A percentile compares a stretch with the other conserved stretches of the same genome.
Evolutionary conservation across 2,888 invertebrate species (phyloP).

Genomic region (Adelognathus sp.): DNA sequence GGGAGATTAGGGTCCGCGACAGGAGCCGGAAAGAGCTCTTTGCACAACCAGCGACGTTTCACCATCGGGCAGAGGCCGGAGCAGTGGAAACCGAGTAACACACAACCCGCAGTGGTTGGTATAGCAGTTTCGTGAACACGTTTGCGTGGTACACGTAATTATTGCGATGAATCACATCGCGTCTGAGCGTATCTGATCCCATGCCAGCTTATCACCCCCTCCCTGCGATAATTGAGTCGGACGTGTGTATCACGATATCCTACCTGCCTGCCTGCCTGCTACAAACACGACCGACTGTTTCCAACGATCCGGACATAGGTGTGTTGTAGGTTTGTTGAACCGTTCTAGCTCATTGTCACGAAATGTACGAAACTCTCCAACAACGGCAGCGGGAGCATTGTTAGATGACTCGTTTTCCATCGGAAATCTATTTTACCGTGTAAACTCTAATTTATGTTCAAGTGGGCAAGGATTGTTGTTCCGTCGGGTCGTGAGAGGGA

Average conservation of each 20-base stretch:
- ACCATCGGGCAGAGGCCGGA: not conserved
- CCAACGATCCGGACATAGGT: not conserved
- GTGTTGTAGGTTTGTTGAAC: not conserved
- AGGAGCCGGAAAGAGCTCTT: conserved; percentile 31
- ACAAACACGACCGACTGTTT: conserved; percentile 14
- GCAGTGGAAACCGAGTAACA: not conserved
- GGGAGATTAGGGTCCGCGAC: conserved; percentile 29
- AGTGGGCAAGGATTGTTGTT: not conserved
- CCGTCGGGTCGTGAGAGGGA: not conserved
- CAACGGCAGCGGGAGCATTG: conserved; percentile 12
- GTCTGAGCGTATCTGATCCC: conserved; percentile 63
- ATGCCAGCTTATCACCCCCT: conserved; percentile 62
- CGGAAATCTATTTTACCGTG: not conserved
- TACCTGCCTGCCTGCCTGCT: conserved; percentile 42
- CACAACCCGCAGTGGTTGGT: conserved; percentile 7
- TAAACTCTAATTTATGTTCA: not conserved
- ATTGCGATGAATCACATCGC: conserved; percentile 66
- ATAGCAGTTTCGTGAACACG: conserved; percentile 20
- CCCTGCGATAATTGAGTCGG: conserved; percentile 67
- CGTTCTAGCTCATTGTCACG: not conserved
- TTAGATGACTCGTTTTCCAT: not conserved
- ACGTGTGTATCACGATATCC: conserved; percentile 62
- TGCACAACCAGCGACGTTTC: not conserved
- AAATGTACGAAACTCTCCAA: conserved; percentile 28
- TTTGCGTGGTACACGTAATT: conserved; percentile 66